phyloP scores from a whole-genome alignment of 1,140 invertebrate species.

The Ceratoteleas bidentatus region DNA sequence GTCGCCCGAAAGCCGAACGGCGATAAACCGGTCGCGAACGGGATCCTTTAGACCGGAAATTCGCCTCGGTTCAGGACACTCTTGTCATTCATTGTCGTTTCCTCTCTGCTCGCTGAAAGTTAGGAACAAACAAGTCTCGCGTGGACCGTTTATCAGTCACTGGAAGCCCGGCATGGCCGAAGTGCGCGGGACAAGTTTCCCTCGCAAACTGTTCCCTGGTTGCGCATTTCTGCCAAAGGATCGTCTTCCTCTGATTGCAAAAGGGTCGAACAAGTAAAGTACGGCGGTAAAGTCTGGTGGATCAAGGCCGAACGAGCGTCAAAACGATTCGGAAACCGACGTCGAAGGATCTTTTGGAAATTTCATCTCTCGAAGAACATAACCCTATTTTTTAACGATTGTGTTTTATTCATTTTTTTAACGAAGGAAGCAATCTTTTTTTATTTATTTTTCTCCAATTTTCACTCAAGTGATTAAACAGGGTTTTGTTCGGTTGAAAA shows the following conservation, averaged over 20 bases:
- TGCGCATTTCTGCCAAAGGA: constrained; percentile 27
- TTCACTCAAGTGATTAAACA: too few relatives aligned
- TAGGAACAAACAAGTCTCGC: constrained; percentile 48
- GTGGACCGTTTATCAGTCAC: constrained; percentile 16
- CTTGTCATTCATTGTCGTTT: constrained; percentile 59
- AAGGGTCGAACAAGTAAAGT: constrained; percentile 21
- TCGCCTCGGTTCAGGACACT: constrained; percentile 30
- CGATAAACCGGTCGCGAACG: too few relatives aligned
- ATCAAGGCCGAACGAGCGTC: too few relatives aligned
- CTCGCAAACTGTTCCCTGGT: constrained; percentile 8
- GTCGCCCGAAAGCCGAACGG: too few relatives aligned
- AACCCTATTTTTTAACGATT: too few relatives aligned
- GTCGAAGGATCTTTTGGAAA: too few relatives aligned
- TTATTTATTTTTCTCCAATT: too few relatives aligned
- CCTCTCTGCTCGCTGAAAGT: constrained; percentile 60
- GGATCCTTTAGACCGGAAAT: not conserved
- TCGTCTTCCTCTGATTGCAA: constrained; percentile 17
- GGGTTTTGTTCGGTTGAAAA: not conserved
- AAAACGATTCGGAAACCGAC: too few relatives aligned
- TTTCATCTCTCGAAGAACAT: too few relatives aligned
- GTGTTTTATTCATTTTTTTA: too few relatives aligned
- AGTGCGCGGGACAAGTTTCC: not conserved
- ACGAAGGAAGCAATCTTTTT: too few relatives aligned
- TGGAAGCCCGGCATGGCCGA: not conserved
- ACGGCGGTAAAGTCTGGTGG: constrained; percentile 11